Percentiles rank a stretch among this genome's conserved stretches.
Evolutionary conservation across 2,888 invertebrate genomes (phyloP).

Genomic region (Amiota mariae): DNA sequence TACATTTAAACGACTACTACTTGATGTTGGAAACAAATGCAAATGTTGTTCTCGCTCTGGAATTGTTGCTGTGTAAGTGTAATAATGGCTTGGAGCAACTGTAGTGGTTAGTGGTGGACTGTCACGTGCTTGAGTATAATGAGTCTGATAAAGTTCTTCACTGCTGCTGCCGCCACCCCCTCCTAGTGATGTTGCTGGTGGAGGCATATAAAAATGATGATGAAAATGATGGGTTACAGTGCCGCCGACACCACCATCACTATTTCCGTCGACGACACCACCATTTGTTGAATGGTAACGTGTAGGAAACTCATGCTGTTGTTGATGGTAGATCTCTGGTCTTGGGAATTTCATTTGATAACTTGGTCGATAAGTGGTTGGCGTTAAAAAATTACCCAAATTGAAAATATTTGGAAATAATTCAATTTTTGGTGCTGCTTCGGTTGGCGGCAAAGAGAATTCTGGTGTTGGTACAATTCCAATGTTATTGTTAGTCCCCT

Average conservation of each 20-base stretch:
- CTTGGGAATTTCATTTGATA: conserved; percentile 60
- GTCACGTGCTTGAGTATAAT: background rate
- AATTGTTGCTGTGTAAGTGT: conserved; percentile 25
- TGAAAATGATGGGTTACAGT: conserved; percentile 71
- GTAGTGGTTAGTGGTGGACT: background rate
- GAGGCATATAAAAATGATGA: conserved; percentile 72
- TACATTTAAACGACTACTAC: conserved; percentile 40
- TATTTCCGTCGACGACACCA: background rate
- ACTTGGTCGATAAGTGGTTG: conserved; percentile 70
- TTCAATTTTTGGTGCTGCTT: conserved; percentile 58
- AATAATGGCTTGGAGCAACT: background rate
- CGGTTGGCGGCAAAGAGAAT: conserved; percentile 27
- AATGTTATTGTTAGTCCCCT: conserved; percentile 36
- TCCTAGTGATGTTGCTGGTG: conserved; percentile 17
- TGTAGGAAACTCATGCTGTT: conserved; percentile 16
- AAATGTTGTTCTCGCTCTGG: conserved; percentile 44
- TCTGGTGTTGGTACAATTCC: background rate
- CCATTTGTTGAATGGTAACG: conserved; percentile 23
- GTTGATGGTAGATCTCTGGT: conserved; percentile 46
- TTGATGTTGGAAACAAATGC: conserved; percentile 45
- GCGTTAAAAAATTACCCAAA: conserved; percentile 53
- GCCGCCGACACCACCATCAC: background rate
- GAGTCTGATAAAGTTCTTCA: background rate
- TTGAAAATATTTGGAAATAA: conserved; percentile 56
- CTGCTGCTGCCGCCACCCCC: background rate